Evolutionary conservation across 2,888 invertebrate genomes (phyloP), one percentile per base, ranked within the genome.

Genomic region (Drosophila hamatofila): DNA sequence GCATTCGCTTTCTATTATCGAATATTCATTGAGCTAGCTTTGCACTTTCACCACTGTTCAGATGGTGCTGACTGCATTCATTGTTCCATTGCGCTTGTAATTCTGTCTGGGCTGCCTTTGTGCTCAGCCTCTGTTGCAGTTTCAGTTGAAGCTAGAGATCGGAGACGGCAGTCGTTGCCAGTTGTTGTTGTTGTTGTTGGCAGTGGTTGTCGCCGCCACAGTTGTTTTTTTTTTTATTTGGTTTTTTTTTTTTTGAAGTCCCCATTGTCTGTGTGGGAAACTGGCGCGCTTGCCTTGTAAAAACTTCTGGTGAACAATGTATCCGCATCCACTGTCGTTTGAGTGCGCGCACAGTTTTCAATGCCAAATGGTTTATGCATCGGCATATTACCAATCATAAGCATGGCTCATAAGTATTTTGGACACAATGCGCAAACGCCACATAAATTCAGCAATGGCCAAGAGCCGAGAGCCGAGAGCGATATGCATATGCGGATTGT

Each of bases 281-380:
- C 87, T 87, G 82, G 82, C 80, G 80, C 71, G 77, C 59, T 72
- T 62, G 83, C 75, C 86, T 81, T 80, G 86, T 75, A 88, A 85
- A 77, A 85, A 77, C 72, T 84, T 78, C 72, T 76, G 75, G 63
- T 49, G 64, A 76, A 82, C 72, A 80, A 77, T 77, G 77, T 77
- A 77, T 77, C 75, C 75, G 79, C 79, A 75, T 78, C 60, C 55
- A 70, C 42, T 54, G 61, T 56, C 69, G 46, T 44, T 55, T 14
- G 42, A 41, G 77, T 80, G 79, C 65, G 74, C 65, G 72, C 65
- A 72, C 56, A 81, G 72, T 72, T 86, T 89, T 87, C 89, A 87
- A 87, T 87, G 86, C 88, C 86, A 89, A 87, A 89, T 87, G 86
- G 80, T 80, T 89, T 84, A 89, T 87, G 80, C 77, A 85, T 88